Conservation (phyloP, 1,140 invertebrate species). For the Philotrypesis tridentata region DNA sequence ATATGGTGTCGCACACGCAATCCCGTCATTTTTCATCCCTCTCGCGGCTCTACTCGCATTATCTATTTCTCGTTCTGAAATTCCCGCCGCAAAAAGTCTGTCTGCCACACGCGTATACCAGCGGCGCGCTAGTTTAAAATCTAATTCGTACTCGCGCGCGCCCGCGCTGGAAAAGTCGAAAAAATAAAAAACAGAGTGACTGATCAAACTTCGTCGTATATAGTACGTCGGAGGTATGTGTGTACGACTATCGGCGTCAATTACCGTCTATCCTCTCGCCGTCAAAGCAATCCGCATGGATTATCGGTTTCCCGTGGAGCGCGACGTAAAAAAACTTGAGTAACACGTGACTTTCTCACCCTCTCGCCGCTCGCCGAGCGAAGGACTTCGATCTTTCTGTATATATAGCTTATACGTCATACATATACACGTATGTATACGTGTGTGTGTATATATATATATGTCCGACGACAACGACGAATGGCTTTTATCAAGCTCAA, state of each 20-base stretch:
- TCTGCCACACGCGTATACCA: no score
- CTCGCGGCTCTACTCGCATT: no score
- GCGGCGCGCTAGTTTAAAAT: neutral
- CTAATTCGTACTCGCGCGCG: neutral
- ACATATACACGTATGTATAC: no score
- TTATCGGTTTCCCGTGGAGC: neutral
- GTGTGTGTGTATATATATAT: no score
- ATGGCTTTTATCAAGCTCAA: neutral
- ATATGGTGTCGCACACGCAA: neutral
- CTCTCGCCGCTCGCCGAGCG: neutral
- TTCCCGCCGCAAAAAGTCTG: neutral
- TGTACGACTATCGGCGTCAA: neutral
- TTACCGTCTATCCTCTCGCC: neutral
- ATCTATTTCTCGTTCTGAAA: neutral
- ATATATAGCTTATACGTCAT: neutral
- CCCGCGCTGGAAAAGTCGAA: no score
- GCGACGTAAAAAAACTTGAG: constrained; percentile 6
- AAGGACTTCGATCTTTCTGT: constrained; percentile 14
- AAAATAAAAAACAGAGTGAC: neutral
- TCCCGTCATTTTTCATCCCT: neutral
- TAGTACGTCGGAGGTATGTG: no score
- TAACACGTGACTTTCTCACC: neutral
- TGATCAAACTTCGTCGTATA: no score
- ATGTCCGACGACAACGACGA: no score
- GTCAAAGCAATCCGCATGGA: constrained; percentile 16